Base-by-base conservation (phyloP, 2,888 invertebrate genomes). In the Scaeva pyrastri region DNA sequence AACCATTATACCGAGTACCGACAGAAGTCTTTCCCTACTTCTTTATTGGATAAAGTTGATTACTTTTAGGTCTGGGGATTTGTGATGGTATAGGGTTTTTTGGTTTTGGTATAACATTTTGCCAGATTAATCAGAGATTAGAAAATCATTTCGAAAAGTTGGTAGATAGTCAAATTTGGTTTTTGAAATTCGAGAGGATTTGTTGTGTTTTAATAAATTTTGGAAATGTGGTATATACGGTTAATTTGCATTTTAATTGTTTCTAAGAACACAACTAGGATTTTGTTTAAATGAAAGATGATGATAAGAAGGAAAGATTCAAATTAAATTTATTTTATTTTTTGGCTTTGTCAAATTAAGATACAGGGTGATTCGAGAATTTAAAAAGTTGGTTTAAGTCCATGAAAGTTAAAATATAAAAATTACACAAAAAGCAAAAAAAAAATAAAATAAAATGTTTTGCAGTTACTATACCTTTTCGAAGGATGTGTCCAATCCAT, bases 81-180 rank as follows among this genome's bases (percentile, higher is more conserved):
- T 6, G 36, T 6, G 19, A 56, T 4, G 36, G 11, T 23, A 8
- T 6, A 19, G 71, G 66, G 62, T 64, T 76, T 71, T 58, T 48
- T 31, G 58, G n/a, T n/a, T n/a, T n/a, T n/a, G n/a, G n/a, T n/a
- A n/a, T 45, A 77, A 72, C 55, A 77, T 48, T 71, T 72, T 72
- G 50, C 50, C 21, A 66, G 58, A 82, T 72, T 82, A 60, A 66
- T 50, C 71, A 58, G 23, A 58, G 81, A 82, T 82, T 77, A 72
- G 64, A 21, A 45, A 64, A 43, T 64, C 45, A 75, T 48, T 36
- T 52, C n/a, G 11, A 41, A 75, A 41, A 75, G 45, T 64, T 70
- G 50, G 12, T 19, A 31, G 31, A 2, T 50, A 70, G 75, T 71
- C 19, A 8, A 48, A 66, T 66, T 48, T 31, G 41, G 66, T 80